These are phyloP conservation scores for Tachypleus tridentatus DNA, from an alignment of 1,140 invertebrate species.

Conservation along the genomic window DNA sequence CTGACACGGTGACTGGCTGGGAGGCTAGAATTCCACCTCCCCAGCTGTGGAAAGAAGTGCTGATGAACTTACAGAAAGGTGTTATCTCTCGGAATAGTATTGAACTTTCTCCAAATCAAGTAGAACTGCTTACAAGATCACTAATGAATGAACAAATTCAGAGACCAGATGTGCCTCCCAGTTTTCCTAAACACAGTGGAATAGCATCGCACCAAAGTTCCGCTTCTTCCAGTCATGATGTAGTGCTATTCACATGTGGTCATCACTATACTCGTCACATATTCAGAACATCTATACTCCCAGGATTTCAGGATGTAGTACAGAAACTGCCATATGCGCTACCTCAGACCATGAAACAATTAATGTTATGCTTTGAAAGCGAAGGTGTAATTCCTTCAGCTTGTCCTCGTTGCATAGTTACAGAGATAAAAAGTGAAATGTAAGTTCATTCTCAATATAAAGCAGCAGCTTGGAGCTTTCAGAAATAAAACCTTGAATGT, in stretches of 20 bases:
- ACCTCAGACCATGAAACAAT: slow-evolving; percentile 10
- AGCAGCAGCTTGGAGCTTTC: no score
- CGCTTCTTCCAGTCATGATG: slow-evolving; percentile 7
- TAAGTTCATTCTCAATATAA: slow-evolving; percentile 2
- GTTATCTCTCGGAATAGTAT: slow-evolving; percentile 9
- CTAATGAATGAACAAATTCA: slow-evolving; percentile 7
- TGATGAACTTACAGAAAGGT: slow-evolving; percentile 13
- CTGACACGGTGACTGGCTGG: slow-evolving; percentile 6
- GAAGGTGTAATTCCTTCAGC: slow-evolving; percentile 12
- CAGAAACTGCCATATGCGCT: background rate
- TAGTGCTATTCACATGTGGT: slow-evolving; percentile 18
- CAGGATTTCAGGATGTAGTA: slow-evolving; percentile 14
- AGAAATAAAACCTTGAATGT: no score
- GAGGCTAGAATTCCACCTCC: slow-evolving; percentile 13
- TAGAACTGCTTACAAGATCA: slow-evolving; percentile 15
- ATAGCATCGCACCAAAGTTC: no score
- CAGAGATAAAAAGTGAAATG: slow-evolving; percentile 15
- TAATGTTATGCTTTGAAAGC: slow-evolving; percentile 12
- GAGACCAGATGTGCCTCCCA: no score
- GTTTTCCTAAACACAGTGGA: no score
- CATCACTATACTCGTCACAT: slow-evolving; percentile 14
- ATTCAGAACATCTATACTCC: slow-evolving; percentile 10
- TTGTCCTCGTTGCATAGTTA: slow-evolving; percentile 16
- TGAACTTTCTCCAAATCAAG: slow-evolving; percentile 6
- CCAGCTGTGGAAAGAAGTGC: slow-evolving; percentile 16